Evolutionary conservation across 1,140 invertebrate genomes (phyloP), one percentile per base, ranked within the genome.

Genomic region (Notospermus geniculatus): DNA sequence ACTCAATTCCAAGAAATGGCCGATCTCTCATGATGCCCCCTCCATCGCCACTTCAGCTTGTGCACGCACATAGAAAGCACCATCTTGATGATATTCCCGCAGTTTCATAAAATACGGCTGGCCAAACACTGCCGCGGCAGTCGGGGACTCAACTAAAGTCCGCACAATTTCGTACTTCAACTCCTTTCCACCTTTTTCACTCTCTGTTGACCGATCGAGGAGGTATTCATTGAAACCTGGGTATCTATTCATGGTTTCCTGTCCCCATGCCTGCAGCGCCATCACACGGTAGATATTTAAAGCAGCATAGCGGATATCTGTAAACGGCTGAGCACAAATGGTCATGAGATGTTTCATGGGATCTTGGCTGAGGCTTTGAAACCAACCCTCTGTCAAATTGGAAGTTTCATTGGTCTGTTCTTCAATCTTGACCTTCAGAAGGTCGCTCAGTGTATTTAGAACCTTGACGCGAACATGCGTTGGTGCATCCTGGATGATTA

Each of bases 191-290:
- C 89, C 86, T 71, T 90, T 91, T 57, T 84, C 84, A 0, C 84
- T 80, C 73, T 91, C 88, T 0, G 84, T 80, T 55, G 84, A 83
- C 29, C 90, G 80, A 70, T 92, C 87, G 1, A 93, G 72, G 2
- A 93, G 75, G 75, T 88, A 91, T 76, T 92, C 90, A 2, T 88
- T 70, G 36, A 92, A 84, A 29, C 90, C 89, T 83, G 86, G 81
- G 59, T 79, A 71, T 66, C 78, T 76, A 60, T 82, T 83, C 59
- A 89, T 85, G 46, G 82, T 76, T 60, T 85, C 80, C 74, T 88
- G 87, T 4, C 87, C 87, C 88, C 88, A 89, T 13, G 73, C 70
- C 71, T 86, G 85, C 4, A 71, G 69, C 0, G 85, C 80, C 7
- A 89, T 56, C 4, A 80, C 79, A 7, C 70, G 62, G 5, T 88